These are phyloP conservation scores for Melanerpes aurifrons DNA, from an alignment of 2,113 vertebrate genomes.

Conservation along the genomic window DNA sequence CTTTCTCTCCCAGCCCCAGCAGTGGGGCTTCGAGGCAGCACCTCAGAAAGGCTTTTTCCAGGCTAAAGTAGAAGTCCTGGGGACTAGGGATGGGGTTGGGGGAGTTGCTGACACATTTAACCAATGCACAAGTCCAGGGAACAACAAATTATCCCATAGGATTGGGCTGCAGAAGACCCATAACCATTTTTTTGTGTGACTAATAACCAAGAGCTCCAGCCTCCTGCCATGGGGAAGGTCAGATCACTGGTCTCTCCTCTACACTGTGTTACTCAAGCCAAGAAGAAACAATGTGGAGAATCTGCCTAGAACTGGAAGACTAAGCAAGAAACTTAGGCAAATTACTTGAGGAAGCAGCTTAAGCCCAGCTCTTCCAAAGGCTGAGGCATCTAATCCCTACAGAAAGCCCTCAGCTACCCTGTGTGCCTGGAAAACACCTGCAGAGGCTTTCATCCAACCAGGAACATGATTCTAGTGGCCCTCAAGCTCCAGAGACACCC, in stretches of 20 bases:
- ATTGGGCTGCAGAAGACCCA: not conserved
- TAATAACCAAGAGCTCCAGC: not conserved
- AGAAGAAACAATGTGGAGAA: not conserved
- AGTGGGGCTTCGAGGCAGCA: not conserved
- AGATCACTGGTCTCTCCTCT: not conserved
- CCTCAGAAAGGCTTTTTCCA: fast-evolving
- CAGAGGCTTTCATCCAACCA: not conserved
- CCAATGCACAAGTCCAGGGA: not conserved
- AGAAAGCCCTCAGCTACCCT: not conserved
- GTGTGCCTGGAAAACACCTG: fast-evolving
- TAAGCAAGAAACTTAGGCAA: not conserved
- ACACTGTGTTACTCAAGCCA: not conserved
- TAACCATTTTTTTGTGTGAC: not conserved
- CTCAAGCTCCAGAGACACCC: not conserved
- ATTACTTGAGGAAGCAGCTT: not conserved
- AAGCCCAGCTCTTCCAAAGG: not conserved
- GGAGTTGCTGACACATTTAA: not conserved
- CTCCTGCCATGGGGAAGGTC: not conserved
- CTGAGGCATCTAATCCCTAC: not conserved
- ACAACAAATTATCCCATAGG: not conserved
- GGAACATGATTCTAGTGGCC: fast-evolving
- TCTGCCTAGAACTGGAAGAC: not conserved
- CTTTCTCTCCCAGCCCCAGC: not conserved
- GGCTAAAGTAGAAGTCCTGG: not conserved
- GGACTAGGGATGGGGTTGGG: not conserved